Conservation (phyloP, 2,888 invertebrate genomes). For the Strigamia transsilvanica region DNA sequence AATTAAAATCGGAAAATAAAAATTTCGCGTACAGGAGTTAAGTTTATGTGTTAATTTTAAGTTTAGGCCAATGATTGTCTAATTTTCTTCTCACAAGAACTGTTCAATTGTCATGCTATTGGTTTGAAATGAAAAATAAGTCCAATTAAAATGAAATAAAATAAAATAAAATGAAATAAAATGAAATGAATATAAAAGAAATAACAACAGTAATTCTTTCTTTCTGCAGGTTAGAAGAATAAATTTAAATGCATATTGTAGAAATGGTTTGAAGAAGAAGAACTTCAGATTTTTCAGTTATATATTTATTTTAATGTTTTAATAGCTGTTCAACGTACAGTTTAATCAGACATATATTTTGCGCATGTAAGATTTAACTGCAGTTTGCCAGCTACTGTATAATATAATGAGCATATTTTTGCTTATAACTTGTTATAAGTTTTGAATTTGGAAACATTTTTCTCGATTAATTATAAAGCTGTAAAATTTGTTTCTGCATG, state of each 20-base stretch:
- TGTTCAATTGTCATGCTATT: slow-evolving; percentile 8
- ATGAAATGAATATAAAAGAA: not conserved
- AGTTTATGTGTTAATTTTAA: slow-evolving; percentile 14
- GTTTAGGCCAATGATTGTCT: not conserved
- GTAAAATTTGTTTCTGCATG: no score
- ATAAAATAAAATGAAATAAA: not conserved
- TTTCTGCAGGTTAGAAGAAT: not conserved
- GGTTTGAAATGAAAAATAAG: slow-evolving; percentile 14
- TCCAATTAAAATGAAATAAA: not conserved
- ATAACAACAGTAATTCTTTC: not conserved
- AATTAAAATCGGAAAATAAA: not conserved
- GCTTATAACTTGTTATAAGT: no score
- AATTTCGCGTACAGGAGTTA: not conserved
- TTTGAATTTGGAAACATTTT: no score
- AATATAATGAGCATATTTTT: no score
- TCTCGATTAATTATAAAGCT: no score
- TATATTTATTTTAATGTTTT: no score
- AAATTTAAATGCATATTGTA: not conserved
- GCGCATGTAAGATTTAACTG: no score
- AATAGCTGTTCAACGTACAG: no score
- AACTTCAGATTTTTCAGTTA: no score
- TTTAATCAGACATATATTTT: no score
- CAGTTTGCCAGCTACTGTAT: no score
- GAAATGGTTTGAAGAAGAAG: not conserved
- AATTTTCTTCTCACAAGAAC: slow-evolving; percentile 30